Evolutionary conservation across 2,113 vertebrate species (phyloP).

Genomic region (Brachionichthys hirsutus): DNA sequence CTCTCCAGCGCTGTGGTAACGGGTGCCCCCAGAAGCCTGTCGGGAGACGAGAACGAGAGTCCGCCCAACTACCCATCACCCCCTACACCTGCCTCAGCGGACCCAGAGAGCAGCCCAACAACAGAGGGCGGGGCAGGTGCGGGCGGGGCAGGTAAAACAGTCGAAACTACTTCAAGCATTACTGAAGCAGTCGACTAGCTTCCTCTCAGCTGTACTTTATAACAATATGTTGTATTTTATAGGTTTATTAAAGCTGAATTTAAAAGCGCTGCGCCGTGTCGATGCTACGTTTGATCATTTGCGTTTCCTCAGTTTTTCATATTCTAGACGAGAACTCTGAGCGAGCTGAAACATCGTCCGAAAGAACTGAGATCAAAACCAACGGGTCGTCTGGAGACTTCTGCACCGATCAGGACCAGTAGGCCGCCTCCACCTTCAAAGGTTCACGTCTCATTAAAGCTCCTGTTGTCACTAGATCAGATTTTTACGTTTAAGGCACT

Average conservation of each 20-base stretch:
- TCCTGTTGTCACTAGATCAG: no score
- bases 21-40: constrained; percentile 81
- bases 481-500: no score
- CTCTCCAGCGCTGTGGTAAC: constrained; percentile 76
- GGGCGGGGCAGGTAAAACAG: no score
- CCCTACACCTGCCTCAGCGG: constrained; percentile 80
- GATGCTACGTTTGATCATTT: not conserved
- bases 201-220: no score
- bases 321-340: constrained; percentile 84
- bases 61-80: constrained; percentile 82
- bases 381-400: constrained; percentile 83
- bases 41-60: constrained; percentile 83
- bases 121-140: constrained; percentile 73
- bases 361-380: constrained; percentile 85
- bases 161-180: no score
- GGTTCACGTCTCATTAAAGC: no score
- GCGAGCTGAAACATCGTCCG: constrained; percentile 78
- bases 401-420: constrained; percentile 85
- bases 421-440: constrained; percentile 29
- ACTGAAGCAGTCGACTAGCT: no score
- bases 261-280: no score
- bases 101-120: constrained; percentile 76
- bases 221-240: no score
- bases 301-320: constrained; percentile 78
- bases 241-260: no score